These are phyloP conservation scores for Nebria salina DNA, from an alignment of 2,888 invertebrate genomes.

Conservation along the genomic window DNA sequence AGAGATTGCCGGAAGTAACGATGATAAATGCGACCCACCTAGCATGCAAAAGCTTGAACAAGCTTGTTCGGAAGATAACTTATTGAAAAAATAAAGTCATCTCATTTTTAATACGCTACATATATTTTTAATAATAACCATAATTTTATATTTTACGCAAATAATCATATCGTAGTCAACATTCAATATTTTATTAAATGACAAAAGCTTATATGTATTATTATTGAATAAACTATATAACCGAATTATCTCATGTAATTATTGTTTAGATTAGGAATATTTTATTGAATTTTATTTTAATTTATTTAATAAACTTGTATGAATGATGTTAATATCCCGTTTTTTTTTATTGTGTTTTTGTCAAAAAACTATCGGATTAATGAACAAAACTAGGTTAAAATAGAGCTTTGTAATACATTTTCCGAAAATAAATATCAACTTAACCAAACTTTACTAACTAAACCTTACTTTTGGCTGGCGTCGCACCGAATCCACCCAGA, in stretches of 20 bases:
- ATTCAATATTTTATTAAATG: too few relatives aligned
- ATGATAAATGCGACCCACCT: conserved; percentile 49
- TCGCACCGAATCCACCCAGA: conserved; percentile 32
- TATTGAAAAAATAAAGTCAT: conserved; percentile 25
- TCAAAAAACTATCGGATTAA: too few relatives aligned
- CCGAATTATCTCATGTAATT: too few relatives aligned
- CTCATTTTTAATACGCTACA: not conserved
- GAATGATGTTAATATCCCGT: too few relatives aligned
- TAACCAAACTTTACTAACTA: conserved; percentile 23
- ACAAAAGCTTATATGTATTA: too few relatives aligned
- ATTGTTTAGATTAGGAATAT: too few relatives aligned
- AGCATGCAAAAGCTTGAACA: conserved; percentile 32
- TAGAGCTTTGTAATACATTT: not conserved
- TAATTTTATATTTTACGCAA: not conserved
- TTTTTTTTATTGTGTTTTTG: too few relatives aligned
- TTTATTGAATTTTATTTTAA: too few relatives aligned
- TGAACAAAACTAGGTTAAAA: too few relatives aligned
- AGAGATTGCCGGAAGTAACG: conserved; percentile 48
- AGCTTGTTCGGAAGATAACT: conserved; percentile 24
- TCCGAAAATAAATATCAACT: conserved; percentile 1
- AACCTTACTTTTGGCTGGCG: conserved; percentile 33
- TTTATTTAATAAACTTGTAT: too few relatives aligned
- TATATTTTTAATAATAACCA: not conserved
- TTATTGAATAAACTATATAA: too few relatives aligned
- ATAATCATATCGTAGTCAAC: too few relatives aligned